Evolutionary conservation across 2,113 vertebrate genomes (phyloP), one percentile per base, ranked within the genome.

Genomic region (Microtus montanus): DNA sequence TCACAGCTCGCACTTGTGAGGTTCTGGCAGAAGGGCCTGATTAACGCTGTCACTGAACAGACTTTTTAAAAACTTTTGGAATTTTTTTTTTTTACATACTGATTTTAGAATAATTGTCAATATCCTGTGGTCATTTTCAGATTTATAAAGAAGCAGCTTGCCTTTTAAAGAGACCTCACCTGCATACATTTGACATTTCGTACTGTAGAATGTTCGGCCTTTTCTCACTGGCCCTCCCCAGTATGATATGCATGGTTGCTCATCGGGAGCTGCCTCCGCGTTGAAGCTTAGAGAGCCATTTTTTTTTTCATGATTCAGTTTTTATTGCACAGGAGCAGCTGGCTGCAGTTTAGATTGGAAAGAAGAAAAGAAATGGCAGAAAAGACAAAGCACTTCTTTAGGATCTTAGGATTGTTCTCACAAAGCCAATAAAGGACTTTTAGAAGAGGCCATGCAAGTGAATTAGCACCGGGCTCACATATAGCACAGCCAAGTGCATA

Each of bases 251-350:
- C 89, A 94, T 77, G 30, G 77, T 89, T 74, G 54, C 74, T 79
- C 22, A 47, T 30, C 1, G 15, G 82, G 80, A 11, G 28, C 49
- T 70, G 47, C 75, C 94, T 79, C 33, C 41, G 91, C 41, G 41
- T 58, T 26, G n/a, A 71, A 66, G 26, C 75, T 87, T 79, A 44
- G 8, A 96, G 26, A 96, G 73, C 11, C 54, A 71, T 96, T 96
- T 90, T 94, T 58, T 70, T 70, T 80, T 77, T 92, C 61, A 79
- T 94, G 63, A 88, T 77, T 84, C 38, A 52, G 26, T 86, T 82
- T 93, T 84, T 95, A 74, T 95, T 93, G 82, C 75, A 91, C 49
- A 91, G 54, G 91, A 93, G 47, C 71, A 96, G 89, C 79, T 96
- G 91, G 71, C 61, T 96, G 61, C 63, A 73, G 87, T 96, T 90